Evolutionary conservation across 2,888 invertebrate species (phyloP).

Genomic region (Tetramorium bicarinatum): DNA sequence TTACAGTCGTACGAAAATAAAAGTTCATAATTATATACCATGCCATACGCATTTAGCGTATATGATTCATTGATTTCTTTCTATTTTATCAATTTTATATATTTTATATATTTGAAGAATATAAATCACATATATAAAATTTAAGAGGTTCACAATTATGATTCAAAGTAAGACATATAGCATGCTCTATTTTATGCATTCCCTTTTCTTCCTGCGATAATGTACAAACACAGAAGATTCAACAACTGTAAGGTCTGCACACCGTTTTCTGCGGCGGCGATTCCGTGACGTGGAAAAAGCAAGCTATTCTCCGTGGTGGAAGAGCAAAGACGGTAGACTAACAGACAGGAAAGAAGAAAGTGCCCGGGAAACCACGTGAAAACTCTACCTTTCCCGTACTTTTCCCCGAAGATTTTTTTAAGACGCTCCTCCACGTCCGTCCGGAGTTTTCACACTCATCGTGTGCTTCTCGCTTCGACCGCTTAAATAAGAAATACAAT

Average conservation of each 20-base stretch:
- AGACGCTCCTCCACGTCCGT: slow-evolving; percentile 18
- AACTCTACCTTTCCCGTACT: slow-evolving; percentile 49
- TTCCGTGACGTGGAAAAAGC: slow-evolving; percentile 59
- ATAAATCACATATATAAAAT: neutral
- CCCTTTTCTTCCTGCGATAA: neutral
- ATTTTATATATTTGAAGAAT: neutral
- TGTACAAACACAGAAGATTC: slow-evolving; percentile 26
- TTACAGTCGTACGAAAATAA: slow-evolving; percentile 16
- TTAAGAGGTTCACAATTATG: neutral
- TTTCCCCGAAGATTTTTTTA: slow-evolving; percentile 41
- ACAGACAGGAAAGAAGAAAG: slow-evolving; percentile 56
- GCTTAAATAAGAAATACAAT: slow-evolving; percentile 56
- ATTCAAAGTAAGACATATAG: neutral
- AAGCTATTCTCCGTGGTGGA: slow-evolving; percentile 52
- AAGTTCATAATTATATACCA: neutral
- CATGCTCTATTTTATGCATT: neutral
- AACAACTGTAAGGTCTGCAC: slow-evolving; percentile 55
- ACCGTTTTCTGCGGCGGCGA: slow-evolving; percentile 60
- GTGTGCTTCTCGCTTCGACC: slow-evolving; percentile 30
- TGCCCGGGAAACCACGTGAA: slow-evolving; percentile 48
- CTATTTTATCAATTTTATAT: neutral
- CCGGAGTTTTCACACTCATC: slow-evolving; percentile 36
- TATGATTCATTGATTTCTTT: neutral
- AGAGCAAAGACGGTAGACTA: slow-evolving; percentile 52
- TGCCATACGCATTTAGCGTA: neutral